A percentile compares a stretch with the other conserved stretches of the same genome.
Evolutionary conservation across 2,888 invertebrate genomes (phyloP).

Genomic region (Agriopis aurantiaria): DNA sequence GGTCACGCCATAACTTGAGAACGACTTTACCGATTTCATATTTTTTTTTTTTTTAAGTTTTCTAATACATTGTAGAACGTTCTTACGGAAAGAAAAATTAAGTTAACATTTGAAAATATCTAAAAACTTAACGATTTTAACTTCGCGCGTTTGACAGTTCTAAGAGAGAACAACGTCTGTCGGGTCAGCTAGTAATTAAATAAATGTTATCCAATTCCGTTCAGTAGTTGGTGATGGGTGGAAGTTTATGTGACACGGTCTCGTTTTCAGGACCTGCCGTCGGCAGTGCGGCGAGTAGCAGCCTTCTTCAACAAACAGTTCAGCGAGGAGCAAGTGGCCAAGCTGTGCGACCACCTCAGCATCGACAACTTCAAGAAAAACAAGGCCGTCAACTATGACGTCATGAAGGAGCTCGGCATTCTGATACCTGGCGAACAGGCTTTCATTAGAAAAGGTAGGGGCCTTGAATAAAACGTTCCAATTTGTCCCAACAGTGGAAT

Average conservation of each 20-base stretch:
- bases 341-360: conserved; percentile 90
- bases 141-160: no score
- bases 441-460: conserved; percentile 89
- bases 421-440: conserved; percentile 85
- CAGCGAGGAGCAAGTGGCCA: conserved; percentile 84
- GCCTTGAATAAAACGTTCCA: not conserved
- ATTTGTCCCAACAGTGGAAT: no score
- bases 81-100: no score
- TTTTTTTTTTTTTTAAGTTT: no score
- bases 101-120: no score
- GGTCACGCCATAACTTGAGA: no score
- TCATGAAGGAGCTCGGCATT: conserved; percentile 88
- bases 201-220: no score
- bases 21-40: no score
- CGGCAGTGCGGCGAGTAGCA: conserved; percentile 86
- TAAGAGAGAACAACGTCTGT: no score
- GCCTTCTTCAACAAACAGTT: conserved; percentile 88
- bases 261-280: conserved; percentile 85
- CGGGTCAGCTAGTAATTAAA: no score
- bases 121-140: no score
- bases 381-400: conserved; percentile 91
- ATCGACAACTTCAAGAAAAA: conserved; percentile 94
- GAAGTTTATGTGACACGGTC: not conserved
- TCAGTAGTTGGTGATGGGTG: not conserved
- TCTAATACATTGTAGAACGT: no score